Conservation (phyloP, 2,113 vertebrate genomes). For the Tetrax tetrax region DNA sequence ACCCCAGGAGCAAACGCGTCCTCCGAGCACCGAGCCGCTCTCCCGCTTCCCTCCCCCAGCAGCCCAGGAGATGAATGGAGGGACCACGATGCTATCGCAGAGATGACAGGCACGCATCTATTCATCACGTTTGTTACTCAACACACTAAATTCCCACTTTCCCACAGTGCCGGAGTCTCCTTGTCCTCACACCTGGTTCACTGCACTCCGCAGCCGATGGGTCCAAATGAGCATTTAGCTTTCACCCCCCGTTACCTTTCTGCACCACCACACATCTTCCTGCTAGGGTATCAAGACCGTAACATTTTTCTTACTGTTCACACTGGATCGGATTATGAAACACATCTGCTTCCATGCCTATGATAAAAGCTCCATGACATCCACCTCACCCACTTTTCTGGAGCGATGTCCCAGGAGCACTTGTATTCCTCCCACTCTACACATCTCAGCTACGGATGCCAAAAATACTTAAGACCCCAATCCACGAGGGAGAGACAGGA, state of each 20-base stretch:
- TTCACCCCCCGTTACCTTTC: not conserved
- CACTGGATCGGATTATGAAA: not conserved
- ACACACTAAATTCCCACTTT: not conserved
- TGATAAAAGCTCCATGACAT: not conserved
- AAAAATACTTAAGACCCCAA: slow-evolving; percentile 30
- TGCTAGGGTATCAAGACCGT: not conserved
- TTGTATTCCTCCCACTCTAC: not conserved
- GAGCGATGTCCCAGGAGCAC: not conserved
- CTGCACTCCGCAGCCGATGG: not conserved
- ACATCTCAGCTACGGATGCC: not conserved
- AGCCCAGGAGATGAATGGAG: not conserved
- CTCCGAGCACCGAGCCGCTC: accelerated
- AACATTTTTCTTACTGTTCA: not conserved
- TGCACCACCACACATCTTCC: not conserved
- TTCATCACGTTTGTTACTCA: slow-evolving; percentile 5
- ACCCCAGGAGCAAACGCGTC: not conserved
- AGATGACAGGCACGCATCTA: not conserved
- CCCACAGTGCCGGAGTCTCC: not conserved
- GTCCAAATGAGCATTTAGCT: not conserved
- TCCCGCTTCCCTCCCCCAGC: not conserved
- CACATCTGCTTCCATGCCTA: not conserved
- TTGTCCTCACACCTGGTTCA: not conserved
- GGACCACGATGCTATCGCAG: not conserved
- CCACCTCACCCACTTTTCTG: not conserved
- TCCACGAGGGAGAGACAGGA: not conserved